Evolutionary conservation across 2,113 vertebrate genomes (phyloP), one percentile per base, ranked within the genome.

Genomic region (Sphaerodactylus townsendi): DNA sequence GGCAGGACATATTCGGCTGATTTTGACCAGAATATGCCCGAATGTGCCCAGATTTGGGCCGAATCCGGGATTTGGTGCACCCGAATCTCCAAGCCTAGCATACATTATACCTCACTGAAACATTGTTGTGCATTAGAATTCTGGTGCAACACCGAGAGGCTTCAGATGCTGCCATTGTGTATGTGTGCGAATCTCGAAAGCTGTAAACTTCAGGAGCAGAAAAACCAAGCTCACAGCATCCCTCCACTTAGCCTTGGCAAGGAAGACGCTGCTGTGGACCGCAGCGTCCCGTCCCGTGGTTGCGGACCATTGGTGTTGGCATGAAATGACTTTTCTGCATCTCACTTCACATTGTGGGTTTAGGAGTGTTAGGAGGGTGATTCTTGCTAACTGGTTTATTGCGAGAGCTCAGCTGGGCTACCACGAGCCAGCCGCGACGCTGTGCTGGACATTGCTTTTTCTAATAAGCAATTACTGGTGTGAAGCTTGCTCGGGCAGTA

Each of bases 281-380:
- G 39, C 41, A 6, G 59, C 23, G 21, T 73, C 5, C 0, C 21
- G 79, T 56, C 7, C n/a, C n/a, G 25, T 3, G 33, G 44, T 35
- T 28, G 39, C n/a, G 14, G 25, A 0, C 39, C 83, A 11, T 28
- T 5, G 10, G 35, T 17, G 23, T 1, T 39, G 48, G 46, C 35
- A 8, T 30, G 33, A 23, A n/a, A 77, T 69, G 74, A 37, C 68
- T 15, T 69, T 37, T 65, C 33, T 14, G 23, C 21, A 39, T 50
- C 35, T 53, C 23, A 11, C 33, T 28, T 21, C n/a, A 37, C 59
- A 21, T 72, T 41, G 53, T 3, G 4, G 41, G 50, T 46, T 76
- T 64, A 33, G 74, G n/a, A 46, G 41, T 41, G 7, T 68, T 23
- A 8, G n/a, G 59, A 0, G 0, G n/a, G 2, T 10, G 2, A 33